These are phyloP conservation scores for Stegophylla sp. DNA, from an alignment of 2,888 invertebrate genomes.

Conservation along the genomic window DNA sequence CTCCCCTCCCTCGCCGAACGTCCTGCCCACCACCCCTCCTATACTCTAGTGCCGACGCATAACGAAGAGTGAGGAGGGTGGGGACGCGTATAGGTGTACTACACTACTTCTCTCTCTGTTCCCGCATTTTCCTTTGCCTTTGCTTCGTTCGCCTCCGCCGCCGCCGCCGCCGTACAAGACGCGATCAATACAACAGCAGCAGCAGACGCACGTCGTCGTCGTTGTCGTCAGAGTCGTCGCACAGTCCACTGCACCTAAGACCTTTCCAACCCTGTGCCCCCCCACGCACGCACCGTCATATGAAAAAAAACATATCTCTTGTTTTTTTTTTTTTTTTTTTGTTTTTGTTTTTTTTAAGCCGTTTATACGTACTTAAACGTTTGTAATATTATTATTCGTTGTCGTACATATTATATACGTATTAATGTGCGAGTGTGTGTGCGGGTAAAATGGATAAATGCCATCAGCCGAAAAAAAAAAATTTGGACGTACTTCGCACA, in stretches of 20 bases:
- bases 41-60: background rate
- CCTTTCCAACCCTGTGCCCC: too few species aligned
- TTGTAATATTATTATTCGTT: too few species aligned
- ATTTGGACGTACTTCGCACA: too few species aligned
- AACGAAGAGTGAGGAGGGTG: too few species aligned
- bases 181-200: constrained; percentile 55
- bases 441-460: too few species aligned
- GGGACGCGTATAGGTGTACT: background rate
- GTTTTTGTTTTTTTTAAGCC: too few species aligned
- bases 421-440: too few species aligned
- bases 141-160: constrained; percentile 8
- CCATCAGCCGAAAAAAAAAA: too few species aligned
- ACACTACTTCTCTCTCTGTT: constrained; percentile 31
- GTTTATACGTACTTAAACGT: too few species aligned
- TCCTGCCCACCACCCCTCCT: background rate
- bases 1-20: background rate
- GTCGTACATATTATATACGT: too few species aligned
- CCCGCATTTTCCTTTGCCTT: constrained; percentile 18
- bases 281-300: background rate
- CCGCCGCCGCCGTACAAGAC: constrained; percentile 43
- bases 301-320: background rate
- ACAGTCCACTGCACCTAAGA: background rate
- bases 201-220: constrained; percentile 46
- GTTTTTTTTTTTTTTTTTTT: too few species aligned
- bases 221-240: background rate